phyloP scores from a whole-genome alignment of 2,113 vertebrate species.

The Piprites chloris region DNA sequence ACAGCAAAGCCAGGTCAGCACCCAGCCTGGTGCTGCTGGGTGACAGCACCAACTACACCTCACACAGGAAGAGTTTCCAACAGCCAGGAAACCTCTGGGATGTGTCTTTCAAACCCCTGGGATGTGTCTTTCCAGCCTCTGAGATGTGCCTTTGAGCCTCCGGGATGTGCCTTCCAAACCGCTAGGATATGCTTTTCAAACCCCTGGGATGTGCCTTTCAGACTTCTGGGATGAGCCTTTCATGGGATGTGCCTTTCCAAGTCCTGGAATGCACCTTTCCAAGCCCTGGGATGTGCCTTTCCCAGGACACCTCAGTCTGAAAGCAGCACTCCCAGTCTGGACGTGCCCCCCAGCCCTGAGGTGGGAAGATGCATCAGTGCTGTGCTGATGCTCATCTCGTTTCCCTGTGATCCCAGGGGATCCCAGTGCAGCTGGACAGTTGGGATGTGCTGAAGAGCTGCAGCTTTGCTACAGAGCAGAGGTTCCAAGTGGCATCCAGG shows the following conservation, averaged over 20 bases:
- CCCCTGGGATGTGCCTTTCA: no score
- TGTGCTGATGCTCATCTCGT: not conserved
- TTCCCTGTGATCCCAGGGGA: not conserved
- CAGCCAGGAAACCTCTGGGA: not conserved
- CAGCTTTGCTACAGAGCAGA: no score
- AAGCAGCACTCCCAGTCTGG: not conserved
- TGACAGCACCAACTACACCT: no score
- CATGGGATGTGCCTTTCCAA: not conserved
- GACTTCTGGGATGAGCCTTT: no score
- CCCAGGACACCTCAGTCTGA: not conserved
- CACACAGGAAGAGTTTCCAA: not conserved
- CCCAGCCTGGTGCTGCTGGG: no score
- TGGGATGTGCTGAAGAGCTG: not conserved
- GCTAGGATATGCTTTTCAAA: no score
- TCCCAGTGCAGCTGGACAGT: not conserved
- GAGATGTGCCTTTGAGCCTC: no score
- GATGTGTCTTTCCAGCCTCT: no score
- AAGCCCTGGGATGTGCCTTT: not conserved
- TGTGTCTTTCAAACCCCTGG: no score
- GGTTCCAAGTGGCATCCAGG: no score
- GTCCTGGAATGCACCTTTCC: not conserved
- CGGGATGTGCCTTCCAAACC: no score
- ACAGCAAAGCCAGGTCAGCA: no score
- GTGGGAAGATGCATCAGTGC: not conserved
- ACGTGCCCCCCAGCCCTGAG: rapidly evolving